Percentiles rank a stretch among this genome's conserved stretches.
Evolutionary conservation across 2,888 invertebrate species (phyloP).

Genomic region (Balanococcus diminutus): DNA sequence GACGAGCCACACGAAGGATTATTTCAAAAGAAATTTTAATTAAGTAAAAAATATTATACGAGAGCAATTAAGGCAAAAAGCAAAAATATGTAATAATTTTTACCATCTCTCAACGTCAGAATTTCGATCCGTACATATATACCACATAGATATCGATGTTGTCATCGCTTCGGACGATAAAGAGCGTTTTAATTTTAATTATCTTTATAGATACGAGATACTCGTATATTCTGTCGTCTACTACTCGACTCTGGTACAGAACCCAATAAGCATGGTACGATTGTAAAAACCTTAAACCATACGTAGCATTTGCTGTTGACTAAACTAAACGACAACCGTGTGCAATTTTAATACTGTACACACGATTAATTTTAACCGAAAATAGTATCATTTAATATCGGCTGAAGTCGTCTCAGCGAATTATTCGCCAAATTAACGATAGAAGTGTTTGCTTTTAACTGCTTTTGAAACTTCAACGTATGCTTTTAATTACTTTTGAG

Average conservation of each 20-base stretch:
- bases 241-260: not conserved
- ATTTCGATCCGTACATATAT: too few species aligned
- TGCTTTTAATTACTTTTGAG: constrained; percentile 27
- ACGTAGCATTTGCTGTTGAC: not conserved
- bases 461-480: not conserved
- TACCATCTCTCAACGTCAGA: not conserved
- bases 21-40: constrained; percentile 44
- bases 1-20: not conserved
- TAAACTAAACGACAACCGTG: not conserved
- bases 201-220: not conserved
- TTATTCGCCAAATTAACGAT: constrained; percentile 23
- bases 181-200: not conserved
- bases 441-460: constrained; percentile 7
- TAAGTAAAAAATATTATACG: constrained; percentile 38
- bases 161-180: not conserved
- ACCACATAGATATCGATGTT: not conserved
- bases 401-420: not conserved
- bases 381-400: constrained; percentile 10
- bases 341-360: too few species aligned
- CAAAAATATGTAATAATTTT: constrained; percentile 16
- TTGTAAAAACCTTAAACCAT: not conserved
- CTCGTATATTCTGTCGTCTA: not conserved
- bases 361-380: constrained; percentile 17
- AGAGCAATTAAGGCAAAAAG: constrained; percentile 7
- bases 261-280: too few species aligned